Base-by-base conservation (phyloP, 1,140 invertebrate species). In the Pogonomyrmex californicus region DNA sequence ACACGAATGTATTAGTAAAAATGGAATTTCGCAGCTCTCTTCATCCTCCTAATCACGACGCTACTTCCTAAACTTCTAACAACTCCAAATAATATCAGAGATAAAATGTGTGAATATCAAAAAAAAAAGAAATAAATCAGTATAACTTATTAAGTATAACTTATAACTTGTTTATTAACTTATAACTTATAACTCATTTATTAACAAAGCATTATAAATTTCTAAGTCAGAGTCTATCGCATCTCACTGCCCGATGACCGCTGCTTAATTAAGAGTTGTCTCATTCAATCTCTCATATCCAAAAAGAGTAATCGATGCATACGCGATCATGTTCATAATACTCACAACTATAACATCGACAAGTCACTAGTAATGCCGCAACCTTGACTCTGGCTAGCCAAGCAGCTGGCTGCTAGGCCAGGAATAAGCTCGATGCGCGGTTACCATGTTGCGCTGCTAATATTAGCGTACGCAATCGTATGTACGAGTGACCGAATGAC, bases 301-400 rank as follows among this genome's bases (percentile, higher is more conserved):
- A 33, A 30, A 71, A 85, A 73, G 60, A 63, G 33, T 30, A 58
- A 60, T 63, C 49, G 62, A 58, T 49, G 58, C 10, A 49, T 54
- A 62, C n/a, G 62, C 63, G 70, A 79, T 36, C 30, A 6, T 51
- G 65, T 87, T 63, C 70, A 56, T 56, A 79, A 90, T 87, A 90
- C 77, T 62, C 73, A 87, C 88, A 62, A 68, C 49, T 88, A 75
- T 58, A 54, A 49, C 71, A 79, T 77, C 63, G 88, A 88, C 81
- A 77, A 86, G 82, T 87, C 85, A 65, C 71, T 93, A 88, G 92
- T 94, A 94, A 94, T 93, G 88, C 91, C 90, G 75, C 94, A 93
- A 94, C 94, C 94, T 95, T 95, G 94, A 95, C 94, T 95, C 93
- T 94, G 94, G 94, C 88, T 91, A 93, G 93, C 90, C 91, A 88